Evolutionary conservation across 2,113 vertebrate species (phyloP), one percentile per base, ranked within the genome.

Genomic region (Nerophis lumbriciformis): DNA sequence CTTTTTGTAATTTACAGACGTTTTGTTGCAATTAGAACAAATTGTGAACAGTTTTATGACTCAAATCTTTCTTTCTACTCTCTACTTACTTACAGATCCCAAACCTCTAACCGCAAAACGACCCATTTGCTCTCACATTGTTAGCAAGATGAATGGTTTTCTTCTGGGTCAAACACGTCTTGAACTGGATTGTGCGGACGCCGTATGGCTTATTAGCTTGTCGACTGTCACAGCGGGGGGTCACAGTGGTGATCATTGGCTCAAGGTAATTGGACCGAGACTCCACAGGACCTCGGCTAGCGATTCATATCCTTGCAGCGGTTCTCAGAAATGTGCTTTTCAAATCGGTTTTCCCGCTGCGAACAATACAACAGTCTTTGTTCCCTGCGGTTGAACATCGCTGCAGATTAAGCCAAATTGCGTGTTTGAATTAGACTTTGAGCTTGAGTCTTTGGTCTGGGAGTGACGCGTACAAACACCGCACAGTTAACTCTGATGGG

Each of bases 81-180:
- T 79, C 69, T 70, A 74, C 81, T 88, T 82, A 83, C 79, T 2
- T 19, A 19, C 62, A 58, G 35, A 73, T 68, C 63, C 52, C 59
- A 13, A 10, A 49, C 42, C 51, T 77, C 54, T 69, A 65, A 42
- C 47, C 6, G 15, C 55, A 69, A 42, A 69, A 73, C 66, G 76
- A 75, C 67, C 71, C 72, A 75, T 81, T 77, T 87, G 68, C 75
- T 70, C 55, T 59, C 47, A 60, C 66, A 65, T 69, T 83, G 76
- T 84, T 59, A 70, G 59, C 45, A 36, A 44, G 60, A 71, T 58
- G 61, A 68, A 73, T 59, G 58, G 35, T 54, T 54, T 59, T 72
- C 79, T 81, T 77, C 60, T 81, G 62, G 76, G 65, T 80, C 77
- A 78, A 50, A 64, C 63, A 62, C 61, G 53, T 53, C 0, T 37